Conservation (phyloP, 2,797 vertebrate species). For the Trachops cirrhosus region DNA sequence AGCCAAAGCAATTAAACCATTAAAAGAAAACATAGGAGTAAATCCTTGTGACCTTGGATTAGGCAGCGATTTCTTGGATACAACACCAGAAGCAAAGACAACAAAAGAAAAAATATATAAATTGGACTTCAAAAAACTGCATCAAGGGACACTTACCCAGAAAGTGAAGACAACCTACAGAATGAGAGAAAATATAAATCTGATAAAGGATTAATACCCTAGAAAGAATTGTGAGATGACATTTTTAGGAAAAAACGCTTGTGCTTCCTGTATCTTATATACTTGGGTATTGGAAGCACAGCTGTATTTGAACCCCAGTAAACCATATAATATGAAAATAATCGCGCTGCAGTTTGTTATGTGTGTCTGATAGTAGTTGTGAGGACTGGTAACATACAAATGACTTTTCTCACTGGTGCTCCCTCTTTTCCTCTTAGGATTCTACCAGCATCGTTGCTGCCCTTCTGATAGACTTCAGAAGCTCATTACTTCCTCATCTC, state of each 20-base stretch:
- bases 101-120: background rate
- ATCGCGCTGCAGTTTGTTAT: background rate
- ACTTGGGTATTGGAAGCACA: background rate
- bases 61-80: background rate
- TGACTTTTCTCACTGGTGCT: background rate
- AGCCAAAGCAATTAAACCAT: background rate
- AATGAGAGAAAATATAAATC: background rate
- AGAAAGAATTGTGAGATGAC: constrained; percentile 13
- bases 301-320: background rate
- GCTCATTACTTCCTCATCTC: constrained; percentile 89
- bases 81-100: background rate
- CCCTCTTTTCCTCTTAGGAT: constrained; percentile 83
- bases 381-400: background rate
- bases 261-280: background rate
- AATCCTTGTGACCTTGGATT: background rate
- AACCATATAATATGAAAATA: background rate
- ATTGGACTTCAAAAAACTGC: background rate
- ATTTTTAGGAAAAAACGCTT: background rate
- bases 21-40: background rate
- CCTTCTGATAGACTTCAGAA: constrained; percentile 90
- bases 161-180: background rate
- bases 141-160: background rate
- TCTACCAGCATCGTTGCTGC: constrained; percentile 86
- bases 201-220: background rate
- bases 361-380: background rate